phyloP scores from a whole-genome alignment of 1,140 invertebrate species.

The Zeugodacus cucurbitae region DNA sequence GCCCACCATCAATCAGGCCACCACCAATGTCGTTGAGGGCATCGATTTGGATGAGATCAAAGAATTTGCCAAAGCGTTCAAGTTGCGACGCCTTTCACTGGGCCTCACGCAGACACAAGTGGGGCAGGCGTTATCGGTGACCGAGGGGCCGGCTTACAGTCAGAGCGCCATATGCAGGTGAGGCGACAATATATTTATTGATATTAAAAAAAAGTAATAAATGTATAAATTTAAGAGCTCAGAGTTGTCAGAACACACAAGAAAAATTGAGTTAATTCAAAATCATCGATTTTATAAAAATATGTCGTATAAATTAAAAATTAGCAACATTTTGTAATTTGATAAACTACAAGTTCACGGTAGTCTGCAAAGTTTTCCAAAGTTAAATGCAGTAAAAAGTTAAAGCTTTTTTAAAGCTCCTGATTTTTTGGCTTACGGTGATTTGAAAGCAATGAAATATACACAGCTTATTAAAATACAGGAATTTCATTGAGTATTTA shows the following conservation, averaged over 20 bases:
- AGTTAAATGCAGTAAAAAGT: no score
- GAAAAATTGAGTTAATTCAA: neutral
- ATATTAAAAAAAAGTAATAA: neutral
- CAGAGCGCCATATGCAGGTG: conserved; percentile 99
- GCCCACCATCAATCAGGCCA: conserved; percentile 91
- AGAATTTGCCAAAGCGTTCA: conserved; percentile 98
- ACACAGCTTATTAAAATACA: no score
- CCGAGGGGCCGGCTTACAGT: conserved; percentile 96
- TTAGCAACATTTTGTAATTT: no score
- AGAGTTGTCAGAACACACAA: conserved; percentile 29
- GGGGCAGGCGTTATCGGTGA: conserved; percentile 92
- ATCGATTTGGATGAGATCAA: conserved; percentile 98
- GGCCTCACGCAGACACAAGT: conserved; percentile 97
- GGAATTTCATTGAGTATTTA: no score
- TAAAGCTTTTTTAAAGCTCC: no score
- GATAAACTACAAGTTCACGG: no score
- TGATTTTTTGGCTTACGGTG: no score
- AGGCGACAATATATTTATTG: conserved; percentile 44
- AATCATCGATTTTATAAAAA: neutral
- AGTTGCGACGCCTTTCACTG: conserved; percentile 89
- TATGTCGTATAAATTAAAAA: no score
- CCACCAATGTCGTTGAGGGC: conserved; percentile 93
- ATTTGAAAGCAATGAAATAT: no score
- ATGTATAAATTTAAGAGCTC: neutral
- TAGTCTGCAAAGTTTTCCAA: no score